Conservation (phyloP, 2,113 vertebrate species). For the Pimephales promelas region DNA sequence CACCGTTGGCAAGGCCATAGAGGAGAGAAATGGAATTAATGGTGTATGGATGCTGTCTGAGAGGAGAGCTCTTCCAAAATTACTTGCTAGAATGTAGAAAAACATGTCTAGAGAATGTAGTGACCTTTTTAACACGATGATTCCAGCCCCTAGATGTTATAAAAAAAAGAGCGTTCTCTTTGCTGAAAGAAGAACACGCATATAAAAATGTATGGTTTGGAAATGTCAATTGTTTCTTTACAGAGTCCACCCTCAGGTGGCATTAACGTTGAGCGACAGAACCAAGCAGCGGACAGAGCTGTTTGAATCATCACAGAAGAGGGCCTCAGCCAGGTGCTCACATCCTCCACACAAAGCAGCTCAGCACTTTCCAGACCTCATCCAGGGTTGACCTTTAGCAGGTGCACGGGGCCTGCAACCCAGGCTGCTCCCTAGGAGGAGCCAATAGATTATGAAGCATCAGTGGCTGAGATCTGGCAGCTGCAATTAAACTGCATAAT, state of each 20-base stretch:
- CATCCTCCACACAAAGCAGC: slow-evolving; percentile 28
- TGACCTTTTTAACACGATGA: background rate
- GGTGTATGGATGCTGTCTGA: background rate
- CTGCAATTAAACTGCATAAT: slow-evolving; percentile 54
- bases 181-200: background rate
- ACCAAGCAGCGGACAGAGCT: background rate
- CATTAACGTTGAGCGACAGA: background rate
- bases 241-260: background rate
- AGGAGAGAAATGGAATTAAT: background rate
- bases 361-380: slow-evolving; percentile 46
- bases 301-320: background rate
- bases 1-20: background rate
- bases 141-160: background rate
- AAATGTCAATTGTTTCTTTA: background rate
- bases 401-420: slow-evolving; percentile 27
- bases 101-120: background rate
- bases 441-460: slow-evolving; percentile 59
- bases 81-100: no score
- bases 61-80: background rate
- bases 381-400: slow-evolving; percentile 57
- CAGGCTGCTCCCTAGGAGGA: slow-evolving; percentile 34
- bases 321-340: slow-evolving; percentile 13
- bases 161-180: background rate
- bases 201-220: background rate
- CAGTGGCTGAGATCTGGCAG: slow-evolving; percentile 52